phyloP scores from a whole-genome alignment of 2,797 vertebrate genomes.

The Geotrypetes seraphini region DNA sequence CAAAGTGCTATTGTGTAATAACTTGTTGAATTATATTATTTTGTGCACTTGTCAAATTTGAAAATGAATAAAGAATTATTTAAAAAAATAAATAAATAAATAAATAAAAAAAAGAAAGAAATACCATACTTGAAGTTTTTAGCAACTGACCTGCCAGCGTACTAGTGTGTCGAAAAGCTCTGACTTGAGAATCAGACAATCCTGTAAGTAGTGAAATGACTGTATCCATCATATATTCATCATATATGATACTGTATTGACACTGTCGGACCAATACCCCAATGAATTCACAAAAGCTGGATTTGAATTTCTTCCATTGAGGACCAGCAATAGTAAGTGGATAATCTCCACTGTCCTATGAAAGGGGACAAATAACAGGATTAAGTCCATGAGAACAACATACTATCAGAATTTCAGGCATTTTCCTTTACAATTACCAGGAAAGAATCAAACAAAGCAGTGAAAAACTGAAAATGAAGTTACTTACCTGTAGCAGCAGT shows the following conservation, averaged over 20 bases:
- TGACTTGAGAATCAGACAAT: constrained; percentile 94
- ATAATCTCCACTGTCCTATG: constrained; percentile 95
- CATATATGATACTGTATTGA: constrained; percentile 98
- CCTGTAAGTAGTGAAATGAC: constrained; percentile 96
- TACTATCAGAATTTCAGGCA: too few species aligned
- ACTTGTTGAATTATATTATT: too few species aligned
- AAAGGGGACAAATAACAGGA: constrained; percentile 7
- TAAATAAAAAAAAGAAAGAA: background rate
- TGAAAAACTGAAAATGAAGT: too few species aligned
- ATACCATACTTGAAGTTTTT: background rate
- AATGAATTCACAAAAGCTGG: constrained; percentile 98
- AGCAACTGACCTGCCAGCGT: constrained; percentile 84
- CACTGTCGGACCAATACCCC: constrained; percentile 91
- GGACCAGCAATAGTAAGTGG: constrained; percentile 96
- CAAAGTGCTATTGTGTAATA: too few species aligned
- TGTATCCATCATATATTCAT: constrained; percentile 99
- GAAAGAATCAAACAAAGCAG: too few species aligned
- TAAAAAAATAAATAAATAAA: too few species aligned
- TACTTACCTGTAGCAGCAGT: too few species aligned
- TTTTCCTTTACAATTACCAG: too few species aligned
- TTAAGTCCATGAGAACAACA: too few species aligned
- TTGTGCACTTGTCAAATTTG: too few species aligned
- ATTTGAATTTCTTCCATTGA: constrained; percentile 97
- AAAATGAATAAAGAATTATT: too few species aligned
- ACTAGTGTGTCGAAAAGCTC: constrained; percentile 97